A percentile compares a stretch with the other conserved stretches of the same genome.
phyloP scores from a whole-genome alignment of 2,888 invertebrate genomes.

The Pterostichus madidus region DNA sequence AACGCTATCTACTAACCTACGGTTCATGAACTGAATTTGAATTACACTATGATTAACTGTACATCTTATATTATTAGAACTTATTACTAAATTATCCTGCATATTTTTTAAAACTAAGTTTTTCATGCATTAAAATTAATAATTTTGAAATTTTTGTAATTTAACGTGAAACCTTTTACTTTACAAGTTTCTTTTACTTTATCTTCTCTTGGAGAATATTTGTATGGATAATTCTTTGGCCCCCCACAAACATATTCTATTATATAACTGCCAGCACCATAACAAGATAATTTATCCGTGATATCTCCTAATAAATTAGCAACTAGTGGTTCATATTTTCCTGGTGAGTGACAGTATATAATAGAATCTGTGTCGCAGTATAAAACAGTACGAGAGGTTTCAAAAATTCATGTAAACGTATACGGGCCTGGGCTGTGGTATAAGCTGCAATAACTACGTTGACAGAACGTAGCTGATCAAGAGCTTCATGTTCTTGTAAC shows the following conservation, averaged over 20 bases:
- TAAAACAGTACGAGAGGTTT: slow-evolving; percentile 71
- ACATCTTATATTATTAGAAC: slow-evolving; percentile 27
- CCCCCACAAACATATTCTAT: slow-evolving; percentile 72
- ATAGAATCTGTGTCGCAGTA: no score
- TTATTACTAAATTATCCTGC: no score
- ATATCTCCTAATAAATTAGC: slow-evolving; percentile 73
- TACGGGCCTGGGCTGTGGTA: slow-evolving; percentile 69
- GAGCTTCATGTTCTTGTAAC: slow-evolving; percentile 69
- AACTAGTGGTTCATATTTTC: slow-evolving; percentile 68
- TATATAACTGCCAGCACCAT: slow-evolving; percentile 70
- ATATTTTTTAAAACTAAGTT: slow-evolving; percentile 25
- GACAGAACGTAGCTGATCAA: no score
- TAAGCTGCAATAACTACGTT: no score
- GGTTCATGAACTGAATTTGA: slow-evolving; percentile 38
- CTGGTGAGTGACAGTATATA: slow-evolving; percentile 70
- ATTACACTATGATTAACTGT: slow-evolving; percentile 41
- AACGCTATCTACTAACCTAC: slow-evolving; percentile 3
- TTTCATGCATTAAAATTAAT: slow-evolving; percentile 66
- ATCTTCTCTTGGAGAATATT: slow-evolving; percentile 55
- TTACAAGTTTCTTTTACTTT: slow-evolving; percentile 65
- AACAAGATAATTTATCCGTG: slow-evolving; percentile 72
- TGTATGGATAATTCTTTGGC: slow-evolving; percentile 73
- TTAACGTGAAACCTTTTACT: slow-evolving; percentile 68
- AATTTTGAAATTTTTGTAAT: slow-evolving; percentile 61
- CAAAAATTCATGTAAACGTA: slow-evolving; percentile 68